Percentiles rank a stretch among this genome's conserved stretches.
phyloP scores from a whole-genome alignment of 2,113 vertebrate genomes.

The Cacatua alba region DNA sequence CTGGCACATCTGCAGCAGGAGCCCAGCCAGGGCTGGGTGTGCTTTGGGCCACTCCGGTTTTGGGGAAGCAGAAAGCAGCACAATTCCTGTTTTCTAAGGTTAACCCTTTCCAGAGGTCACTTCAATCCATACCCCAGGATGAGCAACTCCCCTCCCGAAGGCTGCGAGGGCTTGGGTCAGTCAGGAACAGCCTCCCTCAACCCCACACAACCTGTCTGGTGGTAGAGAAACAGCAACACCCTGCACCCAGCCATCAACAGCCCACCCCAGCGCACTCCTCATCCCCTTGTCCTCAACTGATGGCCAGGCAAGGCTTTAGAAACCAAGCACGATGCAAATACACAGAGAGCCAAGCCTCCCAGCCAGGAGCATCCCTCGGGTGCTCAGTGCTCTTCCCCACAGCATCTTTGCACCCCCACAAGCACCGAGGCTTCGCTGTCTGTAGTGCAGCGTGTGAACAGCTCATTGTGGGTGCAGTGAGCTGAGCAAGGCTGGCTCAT shows the following conservation, averaged over 20 bases:
- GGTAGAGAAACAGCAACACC: not conserved
- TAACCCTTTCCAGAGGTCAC: not conserved
- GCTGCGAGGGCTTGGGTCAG: not conserved
- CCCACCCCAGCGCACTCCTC: not conserved
- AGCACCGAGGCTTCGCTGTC: fast-evolving
- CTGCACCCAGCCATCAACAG: fast-evolving
- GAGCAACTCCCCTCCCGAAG: not conserved
- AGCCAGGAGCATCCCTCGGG: fast-evolving
- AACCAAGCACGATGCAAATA: not conserved
- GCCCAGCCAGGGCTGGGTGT: fast-evolving
- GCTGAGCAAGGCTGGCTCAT: not conserved
- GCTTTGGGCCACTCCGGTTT: fast-evolving
- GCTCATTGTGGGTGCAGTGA: fast-evolving
- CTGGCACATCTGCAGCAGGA: fast-evolving
- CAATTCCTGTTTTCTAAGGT: fast-evolving
- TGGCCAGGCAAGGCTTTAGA: not conserved
- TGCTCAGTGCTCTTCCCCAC: not conserved
- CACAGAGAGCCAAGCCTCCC: fast-evolving
- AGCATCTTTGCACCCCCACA: too few species aligned
- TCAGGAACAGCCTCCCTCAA: not conserved
- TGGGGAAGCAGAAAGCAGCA: not conserved
- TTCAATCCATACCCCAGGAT: not conserved
- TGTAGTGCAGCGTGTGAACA: fast-evolving
- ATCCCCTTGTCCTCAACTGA: fast-evolving
- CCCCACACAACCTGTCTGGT: fast-evolving